Evolutionary conservation across 1,140 invertebrate species (phyloP).

Genomic region (Drosophila biarmipes): DNA sequence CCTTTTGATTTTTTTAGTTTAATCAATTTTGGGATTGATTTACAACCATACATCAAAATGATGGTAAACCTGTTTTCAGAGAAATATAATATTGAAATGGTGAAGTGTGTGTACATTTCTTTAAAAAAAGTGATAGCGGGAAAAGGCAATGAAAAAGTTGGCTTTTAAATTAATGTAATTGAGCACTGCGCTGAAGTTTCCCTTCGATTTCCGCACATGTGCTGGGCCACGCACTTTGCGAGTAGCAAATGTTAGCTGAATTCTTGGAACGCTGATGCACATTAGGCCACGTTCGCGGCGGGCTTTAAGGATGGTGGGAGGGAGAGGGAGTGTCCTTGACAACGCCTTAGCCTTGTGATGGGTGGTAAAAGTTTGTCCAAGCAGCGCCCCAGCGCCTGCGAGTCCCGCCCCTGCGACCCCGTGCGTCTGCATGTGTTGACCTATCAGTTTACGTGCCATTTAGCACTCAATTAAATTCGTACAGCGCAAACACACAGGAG

Average conservation of each 20-base stretch:
- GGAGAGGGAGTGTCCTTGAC: constrained; percentile 64
- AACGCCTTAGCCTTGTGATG: constrained; percentile 50
- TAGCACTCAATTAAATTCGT: constrained; percentile 84
- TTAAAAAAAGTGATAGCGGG: background rate
- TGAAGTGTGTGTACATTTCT: background rate
- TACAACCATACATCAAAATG: too few species aligned
- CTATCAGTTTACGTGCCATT: constrained; percentile 84
- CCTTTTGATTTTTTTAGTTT: too few species aligned
- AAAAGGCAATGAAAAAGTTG: constrained; percentile 15
- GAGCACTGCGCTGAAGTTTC: constrained; percentile 19
- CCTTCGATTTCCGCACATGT: background rate
- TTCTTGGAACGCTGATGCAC: constrained; percentile 61
- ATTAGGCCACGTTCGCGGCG: constrained; percentile 43
- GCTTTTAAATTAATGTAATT: constrained; percentile 55
- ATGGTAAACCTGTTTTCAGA: too few species aligned
- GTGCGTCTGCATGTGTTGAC: constrained; percentile 63
- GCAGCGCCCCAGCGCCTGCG: constrained; percentile 35
- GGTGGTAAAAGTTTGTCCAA: constrained; percentile 58
- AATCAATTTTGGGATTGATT: too few species aligned
- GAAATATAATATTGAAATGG: background rate
- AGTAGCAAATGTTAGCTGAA: constrained; percentile 43
- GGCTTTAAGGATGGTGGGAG: background rate
- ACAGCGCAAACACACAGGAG: constrained; percentile 63
- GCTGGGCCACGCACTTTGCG: constrained; percentile 49
- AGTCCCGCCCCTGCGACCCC: constrained; percentile 2